Base-by-base conservation (phyloP, 92 coral and sea anemone genomes). In the Epizoanthus fatuus region DNA sequence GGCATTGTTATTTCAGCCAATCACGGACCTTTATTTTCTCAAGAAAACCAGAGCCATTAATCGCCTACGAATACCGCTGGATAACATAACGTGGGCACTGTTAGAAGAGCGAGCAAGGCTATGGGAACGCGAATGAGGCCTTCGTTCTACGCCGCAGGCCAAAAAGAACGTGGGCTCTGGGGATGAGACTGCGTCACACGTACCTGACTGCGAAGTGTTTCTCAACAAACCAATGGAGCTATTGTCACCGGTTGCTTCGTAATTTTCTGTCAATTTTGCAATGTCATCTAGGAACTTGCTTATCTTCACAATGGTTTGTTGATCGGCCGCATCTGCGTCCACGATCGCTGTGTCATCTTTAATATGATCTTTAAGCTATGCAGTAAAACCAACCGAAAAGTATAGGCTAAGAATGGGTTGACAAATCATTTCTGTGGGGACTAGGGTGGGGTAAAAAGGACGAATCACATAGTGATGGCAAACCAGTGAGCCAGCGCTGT, bases 161-260 rank as follows among this genome's bases (percentile, higher is more conserved):
- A 9, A 49, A 49, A 49, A 49, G 12, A 10, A 49, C 53, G 39
- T 3, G 35, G 12, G 8, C 29, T 12, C 40, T 19, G 17, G 25
- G 6, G 7, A 22, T 14, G 1, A 12, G 15, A 39, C 15, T 69
- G 38, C 14, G 9, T 67, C 19, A 9, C 5, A 16, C 7, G 5
- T 56, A 77, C 82, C 82, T 77, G 69, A 39, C 52, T 77, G 55
- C 13, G 55, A 60, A 10, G 70, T 59, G 25, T 62, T 60, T 40
- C 58, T 62, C 29, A 77, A 17, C 22, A 77, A 19, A 19, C 63
- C 44, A 39, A 77, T 60, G 6, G 70, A 17, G 42, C 82, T 62
- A 11, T 60, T 60, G 11, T 42, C 82, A 11, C 58, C 25, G 3
- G 56, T 62, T 42, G 32, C 14, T 20, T 59, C 71, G 42, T 59